Percentiles rank a stretch among this genome's conserved stretches.
Evolutionary conservation across 1,140 invertebrate species (phyloP).

Genomic region (Drosophila bipectinata): DNA sequence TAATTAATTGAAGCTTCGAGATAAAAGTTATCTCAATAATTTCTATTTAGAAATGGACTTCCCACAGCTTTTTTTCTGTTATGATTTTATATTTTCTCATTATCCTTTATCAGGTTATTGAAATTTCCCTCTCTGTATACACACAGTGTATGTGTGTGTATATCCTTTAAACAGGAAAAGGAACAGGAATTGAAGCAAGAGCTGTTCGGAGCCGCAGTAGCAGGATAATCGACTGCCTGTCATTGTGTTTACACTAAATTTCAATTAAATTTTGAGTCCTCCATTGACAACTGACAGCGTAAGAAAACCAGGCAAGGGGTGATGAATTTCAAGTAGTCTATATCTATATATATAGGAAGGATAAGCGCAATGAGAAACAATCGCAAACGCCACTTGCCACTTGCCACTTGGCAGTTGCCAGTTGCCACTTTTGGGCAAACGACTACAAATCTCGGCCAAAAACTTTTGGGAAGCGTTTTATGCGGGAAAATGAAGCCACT

Average conservation of each 20-base stretch:
- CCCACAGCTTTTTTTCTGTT: no score
- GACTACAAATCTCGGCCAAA: slow-evolving; percentile 70
- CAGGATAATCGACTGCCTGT: slow-evolving; percentile 77
- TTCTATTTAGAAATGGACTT: no score
- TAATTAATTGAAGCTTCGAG: not conserved
- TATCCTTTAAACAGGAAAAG: slow-evolving; percentile 6
- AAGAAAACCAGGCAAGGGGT: slow-evolving; percentile 3
- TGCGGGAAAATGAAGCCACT: slow-evolving; percentile 76
- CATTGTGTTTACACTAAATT: slow-evolving; percentile 81
- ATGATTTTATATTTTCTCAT: not conserved
- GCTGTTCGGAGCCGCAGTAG: slow-evolving; percentile 18
- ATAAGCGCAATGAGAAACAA: slow-evolving; percentile 53
- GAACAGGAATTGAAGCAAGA: slow-evolving; percentile 29
- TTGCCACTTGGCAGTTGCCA: slow-evolving; percentile 8
- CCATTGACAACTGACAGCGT: slow-evolving; percentile 66
- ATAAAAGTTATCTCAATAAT: no score
- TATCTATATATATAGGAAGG: slow-evolving; percentile 5
- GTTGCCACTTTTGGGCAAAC: slow-evolving; percentile 42
- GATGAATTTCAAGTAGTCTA: slow-evolving; percentile 16
- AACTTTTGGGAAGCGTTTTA: slow-evolving; percentile 74
- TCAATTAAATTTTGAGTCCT: slow-evolving; percentile 78
- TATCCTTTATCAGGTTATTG: not conserved
- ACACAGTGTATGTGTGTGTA: slow-evolving; percentile 1
- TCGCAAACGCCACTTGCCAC: slow-evolving; percentile 69
- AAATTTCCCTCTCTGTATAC: slow-evolving; percentile 11